Evolutionary conservation across 2,888 invertebrate genomes (phyloP).

Genomic region (Dryococelus australis): DNA sequence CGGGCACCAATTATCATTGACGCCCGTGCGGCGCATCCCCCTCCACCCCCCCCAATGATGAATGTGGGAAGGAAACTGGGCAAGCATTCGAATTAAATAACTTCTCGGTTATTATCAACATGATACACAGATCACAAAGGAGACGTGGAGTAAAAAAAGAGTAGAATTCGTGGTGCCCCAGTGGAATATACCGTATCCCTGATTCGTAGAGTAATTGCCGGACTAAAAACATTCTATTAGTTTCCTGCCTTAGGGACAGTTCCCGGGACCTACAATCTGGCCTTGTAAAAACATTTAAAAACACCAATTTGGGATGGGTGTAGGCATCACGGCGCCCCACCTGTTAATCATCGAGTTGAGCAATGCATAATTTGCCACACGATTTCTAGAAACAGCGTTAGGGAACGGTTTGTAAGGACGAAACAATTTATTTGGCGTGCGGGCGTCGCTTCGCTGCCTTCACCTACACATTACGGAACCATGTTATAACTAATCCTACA

Average conservation of each 20-base stretch:
- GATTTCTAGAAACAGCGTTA: not conserved
- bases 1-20: not conserved
- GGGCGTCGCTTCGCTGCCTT: not conserved
- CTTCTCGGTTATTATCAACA: conserved; percentile 10
- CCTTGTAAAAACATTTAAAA: conserved; percentile 10
- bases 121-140: conserved; percentile 1
- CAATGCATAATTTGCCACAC: not conserved
- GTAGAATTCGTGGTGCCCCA: not conserved
- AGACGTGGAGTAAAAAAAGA: not conserved
- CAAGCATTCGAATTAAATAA: not conserved
- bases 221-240: not conserved
- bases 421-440: not conserved
- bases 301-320: not conserved
- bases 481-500: not conserved
- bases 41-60: not conserved
- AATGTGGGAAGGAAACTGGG: not conserved
- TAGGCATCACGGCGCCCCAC: not conserved
- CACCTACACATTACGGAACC: not conserved
- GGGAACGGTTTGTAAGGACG: conserved; percentile 4
- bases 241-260: not conserved
- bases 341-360: conserved; percentile 16
- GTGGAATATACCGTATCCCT: conserved; percentile 16
- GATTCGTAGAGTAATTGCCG: conserved; percentile 5
- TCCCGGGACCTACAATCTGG: not conserved
- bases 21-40: not conserved